Evolutionary conservation across 2,113 vertebrate genomes (phyloP), one percentile per base, ranked within the genome.

Genomic region (Gracilinanus agilis): DNA sequence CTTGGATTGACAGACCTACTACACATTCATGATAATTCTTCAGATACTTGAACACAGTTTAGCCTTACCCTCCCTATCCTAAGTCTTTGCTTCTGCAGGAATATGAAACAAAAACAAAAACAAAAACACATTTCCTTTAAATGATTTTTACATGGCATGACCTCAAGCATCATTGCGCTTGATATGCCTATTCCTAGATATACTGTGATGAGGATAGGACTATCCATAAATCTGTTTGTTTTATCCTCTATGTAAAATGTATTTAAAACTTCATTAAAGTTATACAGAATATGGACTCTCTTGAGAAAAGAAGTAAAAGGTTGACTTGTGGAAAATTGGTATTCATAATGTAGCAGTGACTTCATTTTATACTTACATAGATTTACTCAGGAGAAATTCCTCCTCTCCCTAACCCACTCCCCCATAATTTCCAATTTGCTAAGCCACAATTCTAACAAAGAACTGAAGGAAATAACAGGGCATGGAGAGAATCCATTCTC

Each of bases 401-500:
- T 55, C 55, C 55, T n/a, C n/a, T n/a, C 23, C 23, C 23, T 24
- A 11, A 3, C 27, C 58, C 58, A 61, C 29, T 61, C 27, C 58
- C 58, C 27, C 27, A 61, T 10, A 61, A 61, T 12, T 3, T 27
- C 27, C 11, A 12, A 61, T 29, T 11, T 29, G 58, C 49, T 40
- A 88, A 95, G n/a, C 44, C 49, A 11, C 11, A 53, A 9, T 61
- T 95, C 54, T 56, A 92, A 34, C 10, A 89, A 29, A 91, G 89
- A 88, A 25, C 1, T 55, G 9, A 55, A 88, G 0, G 9, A 24
- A 11, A 27, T 13, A 23, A 13, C 83, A 91, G 6, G 8, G 44
- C n/a, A n/a, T n/a, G n/a, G n/a, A 55, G 56, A 96, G 11, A 2
- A n/a, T 89, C 29, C 29, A 12, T 67, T 67, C 61, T 12, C 61